Percentiles rank a stretch among this genome's conserved stretches.
Evolutionary conservation across 2,888 invertebrate species (phyloP).

Genomic region (Drosophila monieri): DNA sequence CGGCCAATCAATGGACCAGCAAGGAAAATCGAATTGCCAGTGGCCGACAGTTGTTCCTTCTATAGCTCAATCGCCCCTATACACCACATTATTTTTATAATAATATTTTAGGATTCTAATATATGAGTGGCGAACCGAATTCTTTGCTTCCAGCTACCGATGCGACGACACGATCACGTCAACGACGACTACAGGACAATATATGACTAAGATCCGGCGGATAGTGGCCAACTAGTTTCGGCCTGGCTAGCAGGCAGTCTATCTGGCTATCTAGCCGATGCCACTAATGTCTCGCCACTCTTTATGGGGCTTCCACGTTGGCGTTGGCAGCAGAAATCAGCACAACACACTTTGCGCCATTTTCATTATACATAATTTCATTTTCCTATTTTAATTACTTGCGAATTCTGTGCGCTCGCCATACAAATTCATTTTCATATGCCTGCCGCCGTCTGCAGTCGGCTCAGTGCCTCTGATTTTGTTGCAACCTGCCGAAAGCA

Average conservation of each 20-base stretch:
- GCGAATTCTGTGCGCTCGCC: conserved; percentile 55
- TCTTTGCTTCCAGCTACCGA: conserved; percentile 41
- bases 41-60: conserved; percentile 27
- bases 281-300: conserved; percentile 41
- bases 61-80: not conserved
- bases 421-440: conserved; percentile 53
- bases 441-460: conserved; percentile 28
- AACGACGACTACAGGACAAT: conserved; percentile 53
- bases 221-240: conserved; percentile 37
- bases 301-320: conserved; percentile 55
- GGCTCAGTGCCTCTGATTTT: conserved; percentile 53
- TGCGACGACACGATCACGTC: conserved; percentile 29
- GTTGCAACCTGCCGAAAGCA: conserved; percentile 45
- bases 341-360: conserved; percentile 47
- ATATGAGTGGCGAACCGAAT: not conserved
- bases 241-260: conserved; percentile 43
- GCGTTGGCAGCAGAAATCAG: conserved; percentile 39
- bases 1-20: conserved; percentile 62
- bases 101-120: not conserved
- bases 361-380: conserved; percentile 46
- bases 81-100: not conserved
- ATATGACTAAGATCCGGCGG: conserved; percentile 64
- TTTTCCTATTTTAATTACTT: conserved; percentile 71
- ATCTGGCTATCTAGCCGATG: conserved; percentile 51
- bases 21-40: conserved; percentile 42